Base-by-base conservation (phyloP, 2,797 vertebrate species). In the Acanthurus lineatus region DNA sequence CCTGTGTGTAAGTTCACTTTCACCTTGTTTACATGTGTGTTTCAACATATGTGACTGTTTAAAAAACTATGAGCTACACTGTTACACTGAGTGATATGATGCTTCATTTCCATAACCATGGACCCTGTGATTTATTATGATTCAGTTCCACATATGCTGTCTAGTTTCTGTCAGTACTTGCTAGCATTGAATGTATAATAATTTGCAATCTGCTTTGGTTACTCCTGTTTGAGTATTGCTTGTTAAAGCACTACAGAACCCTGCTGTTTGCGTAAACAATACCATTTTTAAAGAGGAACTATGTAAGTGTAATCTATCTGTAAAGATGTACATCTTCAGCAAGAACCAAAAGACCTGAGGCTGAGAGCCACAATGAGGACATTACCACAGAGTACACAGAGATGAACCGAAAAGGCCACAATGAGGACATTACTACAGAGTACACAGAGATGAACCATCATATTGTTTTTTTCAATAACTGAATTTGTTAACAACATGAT, bases 1-100 rank as follows among this genome's bases (percentile, higher is more conserved):
- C 78, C 89, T 98, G 35, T 98, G 96, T 94, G 97, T 99, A 96
- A 98, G 97, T 98, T 69, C 19, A 44, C 57, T 51, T 66, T 61
- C 11, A 19, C 48, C 2, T 6, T 57, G 19, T n/a, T 8, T 52
- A 12, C 58, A 12, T 54, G 12, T 45, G 2, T 62, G 53, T 49
- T 12, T 59, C 4, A 0, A 40, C n/a, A 20, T 35, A 19, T 22
- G 51, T 14, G 17, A 32, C 8, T 45, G 4, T 53, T 42, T 9
- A 40, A 22, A 12, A 6, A 42, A 8, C 38, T 20, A 1, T 62
- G 58, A 20, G 40, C 59, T 7, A 45, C 20, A 20, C 35, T 9
- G 15, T 56, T 56, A 12, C 52, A 54, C 19, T 28, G 32, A 19
- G 56, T 58, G 32, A 57, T 28, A 19, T 19, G 53, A 28, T 8